Conservation (phyloP, 2,797 vertebrate genomes). For the Erpetoichthys calabaricus region DNA sequence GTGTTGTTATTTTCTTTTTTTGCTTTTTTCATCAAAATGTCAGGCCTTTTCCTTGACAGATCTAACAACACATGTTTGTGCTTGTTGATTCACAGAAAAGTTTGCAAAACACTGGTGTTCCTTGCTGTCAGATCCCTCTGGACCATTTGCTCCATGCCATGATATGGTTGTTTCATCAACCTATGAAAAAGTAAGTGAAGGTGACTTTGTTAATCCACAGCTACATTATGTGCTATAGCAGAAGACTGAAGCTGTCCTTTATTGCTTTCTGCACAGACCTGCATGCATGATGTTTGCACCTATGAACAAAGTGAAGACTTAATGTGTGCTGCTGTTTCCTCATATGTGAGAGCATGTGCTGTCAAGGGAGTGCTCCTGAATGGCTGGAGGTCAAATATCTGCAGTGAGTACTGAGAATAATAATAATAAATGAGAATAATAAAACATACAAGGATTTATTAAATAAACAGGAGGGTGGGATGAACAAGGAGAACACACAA, state of each 20-base stretch:
- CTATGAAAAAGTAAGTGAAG: slow-evolving; percentile 49
- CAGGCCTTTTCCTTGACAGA: too few relatives aligned
- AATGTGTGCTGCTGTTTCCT: slow-evolving; percentile 50
- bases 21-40: too few relatives aligned
- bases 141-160: slow-evolving; percentile 64
- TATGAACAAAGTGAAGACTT: slow-evolving; percentile 48
- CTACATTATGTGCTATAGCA: neutral
- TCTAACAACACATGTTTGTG: too few relatives aligned
- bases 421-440: too few relatives aligned
- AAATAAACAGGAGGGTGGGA: too few relatives aligned
- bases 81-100: slow-evolving; percentile 45
- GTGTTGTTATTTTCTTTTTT: too few relatives aligned
- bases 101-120: slow-evolving; percentile 74
- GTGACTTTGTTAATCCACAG: too few relatives aligned
- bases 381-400: slow-evolving; percentile 38
- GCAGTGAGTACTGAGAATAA: slow-evolving; percentile 30
- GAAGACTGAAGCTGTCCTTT: neutral
- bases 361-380: slow-evolving; percentile 30
- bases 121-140: slow-evolving; percentile 39
- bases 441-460: too few relatives aligned
- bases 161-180: slow-evolving; percentile 45
- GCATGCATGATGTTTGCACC: slow-evolving; percentile 52
- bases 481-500: too few relatives aligned
- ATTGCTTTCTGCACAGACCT: slow-evolving; percentile 28
- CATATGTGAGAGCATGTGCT: slow-evolving; percentile 43